These are phyloP conservation scores for Aporophyla nigra DNA, from an alignment of 2,888 invertebrate genomes.

Conservation along the genomic window DNA sequence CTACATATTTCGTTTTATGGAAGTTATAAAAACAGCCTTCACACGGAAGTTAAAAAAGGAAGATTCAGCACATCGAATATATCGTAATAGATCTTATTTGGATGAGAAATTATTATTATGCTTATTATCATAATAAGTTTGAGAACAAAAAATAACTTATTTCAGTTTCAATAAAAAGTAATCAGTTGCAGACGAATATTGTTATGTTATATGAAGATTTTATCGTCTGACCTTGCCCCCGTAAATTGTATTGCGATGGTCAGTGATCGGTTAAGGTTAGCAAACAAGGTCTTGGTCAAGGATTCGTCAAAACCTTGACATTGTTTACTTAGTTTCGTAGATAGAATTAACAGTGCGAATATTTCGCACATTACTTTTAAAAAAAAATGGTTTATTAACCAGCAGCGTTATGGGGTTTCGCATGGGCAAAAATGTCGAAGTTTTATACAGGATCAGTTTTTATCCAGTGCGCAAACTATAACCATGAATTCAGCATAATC, in stretches of 20 bases:
- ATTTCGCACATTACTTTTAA: constrained; percentile 1
- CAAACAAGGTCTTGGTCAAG: constrained; percentile 32
- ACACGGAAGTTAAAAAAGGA: not conserved
- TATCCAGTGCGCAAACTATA: too few species aligned
- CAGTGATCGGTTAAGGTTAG: constrained; percentile 9
- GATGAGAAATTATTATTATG: not conserved
- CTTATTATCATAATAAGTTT: constrained; percentile 1
- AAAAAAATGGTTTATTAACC: too few species aligned
- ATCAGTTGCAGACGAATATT: constrained; percentile 3
- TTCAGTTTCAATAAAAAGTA: not conserved
- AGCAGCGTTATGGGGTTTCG: too few species aligned
- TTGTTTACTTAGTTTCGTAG: constrained; percentile 4
- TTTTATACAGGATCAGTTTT: too few species aligned
- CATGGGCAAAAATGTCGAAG: too few species aligned
- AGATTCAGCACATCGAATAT: constrained; percentile 5
- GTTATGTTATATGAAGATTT: constrained; percentile 1
- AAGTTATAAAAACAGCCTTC: constrained; percentile 1
- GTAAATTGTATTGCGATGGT: constrained; percentile 6
- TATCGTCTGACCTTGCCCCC: constrained; percentile 31
- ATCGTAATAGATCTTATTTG: constrained; percentile 2
- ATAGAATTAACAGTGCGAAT: not conserved
- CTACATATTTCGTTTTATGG: too few species aligned
- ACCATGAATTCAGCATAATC: too few species aligned
- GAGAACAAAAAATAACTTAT: not conserved
- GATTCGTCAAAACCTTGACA: not conserved